Base-by-base conservation (phyloP, 2,113 vertebrate species). In the Haemorhous mexicanus region DNA sequence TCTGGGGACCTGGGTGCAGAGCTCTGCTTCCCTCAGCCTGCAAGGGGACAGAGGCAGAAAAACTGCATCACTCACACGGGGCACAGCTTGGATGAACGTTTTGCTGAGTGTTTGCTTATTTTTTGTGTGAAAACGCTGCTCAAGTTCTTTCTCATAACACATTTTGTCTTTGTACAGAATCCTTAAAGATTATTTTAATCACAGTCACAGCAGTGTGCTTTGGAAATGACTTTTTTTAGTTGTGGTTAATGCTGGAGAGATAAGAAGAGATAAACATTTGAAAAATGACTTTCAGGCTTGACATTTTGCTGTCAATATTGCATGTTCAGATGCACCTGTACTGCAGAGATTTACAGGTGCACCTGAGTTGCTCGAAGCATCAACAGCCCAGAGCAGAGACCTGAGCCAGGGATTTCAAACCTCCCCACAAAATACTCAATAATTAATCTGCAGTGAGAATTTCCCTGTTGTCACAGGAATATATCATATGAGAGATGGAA, bases 351-450 rank as follows among this genome's bases (percentile, higher is more conserved):
- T 39, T 6, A 10, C 56, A 39, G 50, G 7, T 24, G 26, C 76
- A 53, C 8, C 87, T 74, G 46, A 70, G 33, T 3, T 35, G 10
- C 41, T 47, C 3, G 11, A 49, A 44, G 53, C 39, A 58, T 56
- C 37, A 79, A 41, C 4, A 89, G 82, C 82, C 74, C 49, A 32
- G 43, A 53, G 61, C 52, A 7, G 7, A 62, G 61, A 56, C 44
- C 64, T 81, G 83, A 84, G 76, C 59, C 85, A 73, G 50, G 63
- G 84, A 77, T 86, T 86, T 76, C 63, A 89, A 39, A 58, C 52
- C 87, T 88, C 53, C 16, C 79, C 44, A 47, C 53, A 83, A 90
- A 91, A 91, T 18, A 62, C 63, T 92, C n/a, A 89, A 69, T 89
- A 86, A 94, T 89, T 92, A 44, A 79, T 84, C 58, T 84, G 64